Base-by-base conservation (phyloP, 2,797 vertebrate genomes). In the Gymnodraco acuticeps region DNA sequence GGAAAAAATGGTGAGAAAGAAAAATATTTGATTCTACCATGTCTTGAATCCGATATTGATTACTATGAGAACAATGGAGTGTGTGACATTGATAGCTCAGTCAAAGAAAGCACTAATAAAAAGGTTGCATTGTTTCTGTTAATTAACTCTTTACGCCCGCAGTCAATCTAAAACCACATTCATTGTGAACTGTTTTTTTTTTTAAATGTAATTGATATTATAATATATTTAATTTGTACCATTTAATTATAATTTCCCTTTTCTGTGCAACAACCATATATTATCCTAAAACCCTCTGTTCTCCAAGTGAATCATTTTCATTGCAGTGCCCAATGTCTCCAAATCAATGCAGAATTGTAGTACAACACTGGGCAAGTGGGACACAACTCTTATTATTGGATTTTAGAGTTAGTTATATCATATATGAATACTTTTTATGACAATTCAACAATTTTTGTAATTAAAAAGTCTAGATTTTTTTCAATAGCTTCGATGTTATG, bases 21-120 rank as follows among this genome's bases (percentile, higher is more conserved):
- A 70, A 38, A 54, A 41, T 0, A 61, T 72, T 17, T 71, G 70
- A 72, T 71, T 77, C 2, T 3, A 13, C n/a, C 16, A 8, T 11
- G 56, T 65, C 45, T 70, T 51, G 41, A 42, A 41, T 64, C n/a
- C 70, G 56, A 50, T 77, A 70, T 81, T 69, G 78, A 83, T 81
- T 70, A 48, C 27, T 60, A 54, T 60, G 70, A 71, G 42, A 81
- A 72, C 73, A 73, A 61, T 45, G 47, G 64, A 20, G 58, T 71
- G 42, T 61, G 70, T 74, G 64, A 74, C 70, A 77, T 59, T 62
- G 71, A 78, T 60, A 62, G 62, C 38, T 78, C 63, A 55, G 58
- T 78, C 66, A 75, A 55, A 80, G 75, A 9, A 69, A 79, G 56
- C 66, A 51, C 69, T 60, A 80, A 70, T 76, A 23, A 67, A 70